Percentiles rank a stretch among this genome's conserved stretches.
phyloP scores from a whole-genome alignment of 2,797 vertebrate species.

The Spatula versicolor region DNA sequence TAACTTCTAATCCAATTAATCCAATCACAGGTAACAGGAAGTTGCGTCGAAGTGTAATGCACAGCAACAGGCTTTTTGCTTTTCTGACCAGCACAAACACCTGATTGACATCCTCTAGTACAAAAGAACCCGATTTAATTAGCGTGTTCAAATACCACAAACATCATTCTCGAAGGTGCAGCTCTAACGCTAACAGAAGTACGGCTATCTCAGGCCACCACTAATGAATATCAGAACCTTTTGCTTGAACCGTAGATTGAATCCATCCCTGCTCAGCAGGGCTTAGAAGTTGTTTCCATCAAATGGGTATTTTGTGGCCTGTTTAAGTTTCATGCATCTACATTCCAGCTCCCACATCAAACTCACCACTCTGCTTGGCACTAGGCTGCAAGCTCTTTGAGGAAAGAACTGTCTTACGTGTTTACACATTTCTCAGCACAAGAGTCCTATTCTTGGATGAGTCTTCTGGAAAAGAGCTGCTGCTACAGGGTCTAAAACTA shows the following conservation, averaged over 20 bases:
- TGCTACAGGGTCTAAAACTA: background rate
- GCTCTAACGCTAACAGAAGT: background rate
- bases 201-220: background rate
- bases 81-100: background rate
- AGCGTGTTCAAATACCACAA: background rate
- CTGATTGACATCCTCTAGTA: background rate
- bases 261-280: background rate
- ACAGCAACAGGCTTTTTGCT: background rate
- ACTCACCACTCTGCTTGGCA: conserved; percentile 13
- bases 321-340: conserved; percentile 1
- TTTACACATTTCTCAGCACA: conserved; percentile 32
- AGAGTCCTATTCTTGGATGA: background rate
- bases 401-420: background rate
- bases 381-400: background rate
- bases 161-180: background rate
- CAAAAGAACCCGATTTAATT: background rate
- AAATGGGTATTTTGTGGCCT: conserved; percentile 27
- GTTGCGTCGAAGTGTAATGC: background rate
- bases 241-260: background rate
- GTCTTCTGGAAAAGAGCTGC: conserved; percentile 1
- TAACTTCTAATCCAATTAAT: background rate
- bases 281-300: conserved; percentile 18
- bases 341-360: conserved; percentile 57
- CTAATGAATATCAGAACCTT: conserved; percentile 4
- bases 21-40: background rate